Evolutionary conservation across 2,888 invertebrate genomes (phyloP), one percentile per base, ranked within the genome.

Genomic region (Euzophera pinguis): DNA sequence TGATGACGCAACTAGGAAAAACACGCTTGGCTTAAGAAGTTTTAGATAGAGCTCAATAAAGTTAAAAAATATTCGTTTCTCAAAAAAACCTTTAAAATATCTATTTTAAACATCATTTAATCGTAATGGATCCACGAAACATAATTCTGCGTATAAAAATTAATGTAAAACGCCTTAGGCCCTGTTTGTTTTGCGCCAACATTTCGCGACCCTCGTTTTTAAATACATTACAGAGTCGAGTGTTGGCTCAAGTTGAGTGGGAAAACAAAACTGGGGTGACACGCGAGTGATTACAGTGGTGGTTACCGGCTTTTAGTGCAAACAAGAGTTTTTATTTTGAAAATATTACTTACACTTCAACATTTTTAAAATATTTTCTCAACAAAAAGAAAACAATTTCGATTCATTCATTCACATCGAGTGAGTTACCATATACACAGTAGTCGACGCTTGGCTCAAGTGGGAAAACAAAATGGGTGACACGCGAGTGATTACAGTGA

Each of bases 121-220:
- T 38, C 38, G n/a, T 13, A 12, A 38, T 38, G 13, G 13, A 7
- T 6, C 12, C 3, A 38, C 14, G 14, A 22, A 41, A 17, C 41
- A 22, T 38, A 41, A 41, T 41, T 10, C 13, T 41, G 3, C 41
- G 17, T 41, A 41, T 41, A 41, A 41, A 41, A 41, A 41, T 17
- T 41, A 41, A 41, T 41, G 41, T n/a, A 2, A 10, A 41, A 41
- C 22, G 41, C 22, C 38, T 6, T 14, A 8, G 13, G 38, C 14
- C 38, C 35, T 13, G 12, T 38, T 38, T 38, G 38, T 38, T 38
- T 38, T 38, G 5, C 10, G 8, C 17, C 22, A 41, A 10, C 17
- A 22, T 41, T 41, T 41, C 9, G 41, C 41, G 41, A 17, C 41
- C 41, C 41, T 41, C 22, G n/a, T 41, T 41, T 41, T 41, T 41